Evolutionary conservation across 2,888 invertebrate species (phyloP), one percentile per base, ranked within the genome.

Genomic region (Nineta flava): DNA sequence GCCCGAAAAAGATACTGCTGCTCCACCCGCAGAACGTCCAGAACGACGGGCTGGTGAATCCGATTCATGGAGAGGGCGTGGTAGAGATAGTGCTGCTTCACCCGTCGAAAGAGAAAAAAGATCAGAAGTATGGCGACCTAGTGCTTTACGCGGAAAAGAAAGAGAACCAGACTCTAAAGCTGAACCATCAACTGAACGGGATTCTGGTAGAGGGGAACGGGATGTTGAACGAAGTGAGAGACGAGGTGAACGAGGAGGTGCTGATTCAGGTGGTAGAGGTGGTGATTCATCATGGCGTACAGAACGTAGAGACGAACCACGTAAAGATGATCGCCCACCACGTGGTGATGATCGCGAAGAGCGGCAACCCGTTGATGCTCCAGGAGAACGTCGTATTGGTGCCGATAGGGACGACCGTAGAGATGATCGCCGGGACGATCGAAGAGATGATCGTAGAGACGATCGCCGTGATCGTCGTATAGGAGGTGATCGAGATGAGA

Each of bases 101-200:
- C 43, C 49, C 21, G 48, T 51, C n/a, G 59, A 57, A 16, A 49
- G 51, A 10, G 55, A 57, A 19, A 61, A 62, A 51, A 58, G 58
- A 53, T 48, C 56, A 9, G 60, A 61, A 49, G 56, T 57, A 12
- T 64, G 61, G 60, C 57, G 59, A 52, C 57, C 59, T 13, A 54
- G 59, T 58, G 9, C 17, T 21, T 19, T 21, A n/a, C 47, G 21
- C 5, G 40, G 31, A 19, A 16, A 9, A 13, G 21, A 44, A 1
- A 15, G 47, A 47, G 47, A 32, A 17, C 26, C 32, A 10, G 38
- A 46, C 7, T 42, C 42, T 6, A 26, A 26, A 26, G 10, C 42
- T 15, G 42, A 44, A 44, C 44, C 26, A 16, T 10, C 32, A 38
- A 15, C 12, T n/a, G 38, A 38, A 12, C 38, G 38, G 12, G 38